Percentiles rank a stretch among this genome's conserved stretches.
These are phyloP conservation scores for Arvicanthis niloticus DNA, from an alignment of 2,113 vertebrate genomes.

Conservation along the genomic window DNA sequence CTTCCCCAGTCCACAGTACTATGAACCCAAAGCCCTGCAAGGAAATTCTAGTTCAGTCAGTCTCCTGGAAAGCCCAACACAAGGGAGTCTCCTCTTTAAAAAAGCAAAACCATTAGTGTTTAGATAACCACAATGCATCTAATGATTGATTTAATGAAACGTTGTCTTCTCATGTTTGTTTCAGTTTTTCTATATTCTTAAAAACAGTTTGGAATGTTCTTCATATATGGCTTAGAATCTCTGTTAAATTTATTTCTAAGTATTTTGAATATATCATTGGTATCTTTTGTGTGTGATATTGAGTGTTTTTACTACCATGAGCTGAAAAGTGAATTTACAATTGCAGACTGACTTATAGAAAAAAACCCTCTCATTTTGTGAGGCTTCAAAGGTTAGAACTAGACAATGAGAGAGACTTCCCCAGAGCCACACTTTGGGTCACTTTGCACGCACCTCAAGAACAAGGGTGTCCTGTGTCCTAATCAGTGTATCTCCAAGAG, in stretches of 20 bases:
- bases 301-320: not conserved
- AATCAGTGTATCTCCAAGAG: not conserved
- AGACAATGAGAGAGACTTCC: not conserved
- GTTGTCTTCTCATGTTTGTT: not conserved
- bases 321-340: not conserved
- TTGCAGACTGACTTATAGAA: not conserved
- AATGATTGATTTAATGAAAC: not conserved
- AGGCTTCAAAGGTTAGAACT: not conserved
- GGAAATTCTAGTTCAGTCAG: not conserved
- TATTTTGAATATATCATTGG: not conserved
- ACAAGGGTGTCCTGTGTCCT: not conserved
- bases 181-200: conserved; percentile 18
- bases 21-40: not conserved
- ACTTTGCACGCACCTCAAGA: not conserved
- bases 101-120: not conserved
- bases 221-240: not conserved
- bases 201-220: conserved; percentile 17
- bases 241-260: not conserved
- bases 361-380: not conserved
- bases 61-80: not conserved
- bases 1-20: not conserved
- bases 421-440: not conserved
- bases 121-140: not conserved
- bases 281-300: not conserved
- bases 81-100: not conserved